A percentile compares a stretch with the other conserved stretches of the same genome.
Evolutionary conservation across 2,113 vertebrate species (phyloP).

Genomic region (Pachyramphus minor): DNA sequence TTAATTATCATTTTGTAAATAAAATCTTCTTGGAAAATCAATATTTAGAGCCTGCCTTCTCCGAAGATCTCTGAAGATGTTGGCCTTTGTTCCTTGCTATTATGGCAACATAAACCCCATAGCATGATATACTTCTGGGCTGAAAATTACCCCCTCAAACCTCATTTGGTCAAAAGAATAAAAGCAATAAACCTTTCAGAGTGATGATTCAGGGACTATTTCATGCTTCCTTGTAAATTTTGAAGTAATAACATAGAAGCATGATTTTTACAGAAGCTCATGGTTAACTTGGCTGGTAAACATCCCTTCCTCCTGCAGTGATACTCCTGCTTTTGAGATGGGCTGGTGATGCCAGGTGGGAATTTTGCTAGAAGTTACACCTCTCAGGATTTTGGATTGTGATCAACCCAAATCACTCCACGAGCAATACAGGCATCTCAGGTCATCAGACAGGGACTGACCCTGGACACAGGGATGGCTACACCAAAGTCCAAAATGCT

Average conservation of each 20-base stretch:
- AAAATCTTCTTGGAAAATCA: slow-evolving; percentile 57
- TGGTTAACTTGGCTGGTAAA: neutral
- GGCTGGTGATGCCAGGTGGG: accelerated
- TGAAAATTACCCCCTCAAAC: slow-evolving; percentile 4
- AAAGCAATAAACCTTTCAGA: slow-evolving; percentile 14
- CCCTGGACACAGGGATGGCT: neutral
- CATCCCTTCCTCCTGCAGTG: neutral
- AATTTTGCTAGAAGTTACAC: neutral
- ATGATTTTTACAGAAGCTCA: neutral
- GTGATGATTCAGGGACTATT: neutral
- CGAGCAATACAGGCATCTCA: neutral
- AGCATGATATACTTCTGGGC: slow-evolving; percentile 7
- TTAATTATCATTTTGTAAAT: slow-evolving; percentile 65
- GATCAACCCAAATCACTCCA: neutral
- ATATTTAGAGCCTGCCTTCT: slow-evolving; percentile 40
- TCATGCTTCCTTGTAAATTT: neutral
- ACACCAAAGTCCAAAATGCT: neutral
- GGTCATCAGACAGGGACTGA: neutral
- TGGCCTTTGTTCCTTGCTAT: slow-evolving; percentile 35
- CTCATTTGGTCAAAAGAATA: neutral
- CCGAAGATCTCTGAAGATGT: neutral
- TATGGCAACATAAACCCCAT: neutral
- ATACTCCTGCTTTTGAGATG: neutral
- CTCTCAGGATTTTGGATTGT: neutral
- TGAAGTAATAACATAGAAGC: neutral